Conservation (phyloP, 2,113 vertebrate genomes). For the Microtus ochrogaster region DNA sequence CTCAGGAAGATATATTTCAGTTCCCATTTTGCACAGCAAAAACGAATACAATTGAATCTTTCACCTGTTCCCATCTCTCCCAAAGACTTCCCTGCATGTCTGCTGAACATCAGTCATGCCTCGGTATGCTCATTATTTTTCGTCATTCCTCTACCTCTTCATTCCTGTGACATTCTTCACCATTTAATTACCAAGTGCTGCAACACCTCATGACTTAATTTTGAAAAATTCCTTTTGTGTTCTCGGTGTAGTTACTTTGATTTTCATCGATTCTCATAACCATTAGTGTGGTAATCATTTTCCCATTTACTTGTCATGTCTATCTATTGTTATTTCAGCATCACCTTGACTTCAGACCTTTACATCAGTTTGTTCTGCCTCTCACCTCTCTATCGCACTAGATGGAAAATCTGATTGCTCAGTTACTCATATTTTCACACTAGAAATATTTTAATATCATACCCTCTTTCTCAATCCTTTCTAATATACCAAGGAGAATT, state of each 20-base stretch:
- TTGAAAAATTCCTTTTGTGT: not conserved
- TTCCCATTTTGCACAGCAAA: not conserved
- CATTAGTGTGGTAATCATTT: not conserved
- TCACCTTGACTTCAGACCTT: not conserved
- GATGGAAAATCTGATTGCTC: not conserved
- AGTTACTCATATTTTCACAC: not conserved
- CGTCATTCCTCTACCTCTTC: not conserved
- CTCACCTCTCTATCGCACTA: not conserved
- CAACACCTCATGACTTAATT: not conserved
- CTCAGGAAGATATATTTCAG: not conserved
- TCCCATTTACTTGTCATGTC: not conserved
- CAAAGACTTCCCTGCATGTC: no score
- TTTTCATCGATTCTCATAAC: not conserved
- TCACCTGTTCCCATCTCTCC: fast-evolving
- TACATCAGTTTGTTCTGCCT: not conserved
- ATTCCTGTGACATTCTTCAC: not conserved
- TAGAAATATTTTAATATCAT: not conserved
- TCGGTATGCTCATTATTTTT: not conserved
- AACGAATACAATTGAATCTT: not conserved
- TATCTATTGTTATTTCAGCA: not conserved
- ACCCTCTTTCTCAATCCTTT: not conserved
- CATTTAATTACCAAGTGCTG: not conserved
- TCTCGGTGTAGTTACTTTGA: not conserved
- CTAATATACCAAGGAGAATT: not conserved
- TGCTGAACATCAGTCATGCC: not conserved